These are phyloP conservation scores for Leptinotarsa haldemani DNA, from an alignment of 2,888 invertebrate genomes.

Conservation along the genomic window DNA sequence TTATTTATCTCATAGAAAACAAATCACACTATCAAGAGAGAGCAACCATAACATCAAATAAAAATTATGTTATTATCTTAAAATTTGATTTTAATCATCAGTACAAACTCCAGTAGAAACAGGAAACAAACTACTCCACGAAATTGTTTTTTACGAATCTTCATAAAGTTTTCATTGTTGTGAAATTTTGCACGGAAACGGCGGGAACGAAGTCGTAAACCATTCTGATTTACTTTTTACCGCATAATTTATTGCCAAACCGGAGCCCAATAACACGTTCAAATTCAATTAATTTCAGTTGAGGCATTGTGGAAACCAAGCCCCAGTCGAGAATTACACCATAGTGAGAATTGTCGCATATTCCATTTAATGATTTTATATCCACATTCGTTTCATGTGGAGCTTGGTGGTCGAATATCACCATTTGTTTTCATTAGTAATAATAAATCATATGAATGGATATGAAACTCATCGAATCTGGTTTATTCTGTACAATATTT, in stretches of 20 bases:
- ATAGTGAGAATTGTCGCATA: not conserved
- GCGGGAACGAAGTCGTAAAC: constrained; percentile 35
- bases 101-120: not conserved
- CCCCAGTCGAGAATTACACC: not conserved
- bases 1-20: too few species aligned
- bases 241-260: constrained; percentile 39
- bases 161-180: constrained; percentile 36
- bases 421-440: too few species aligned
- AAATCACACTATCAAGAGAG: too few species aligned
- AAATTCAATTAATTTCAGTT: constrained; percentile 44
- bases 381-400: too few species aligned
- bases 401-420: too few species aligned
- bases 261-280: constrained; percentile 44
- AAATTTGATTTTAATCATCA: not conserved
- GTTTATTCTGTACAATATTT: too few species aligned
- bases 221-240: constrained; percentile 43
- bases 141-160: constrained; percentile 17
- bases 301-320: constrained; percentile 27
- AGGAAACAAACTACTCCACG: not conserved
- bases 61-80: not conserved
- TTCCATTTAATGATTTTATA: not conserved
- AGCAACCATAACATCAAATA: not conserved
- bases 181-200: constrained; percentile 22
- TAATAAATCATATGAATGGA: too few species aligned
- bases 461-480: too few species aligned